Base-by-base conservation (phyloP, 1,140 invertebrate species). In the Ceratoteleas bidentatus region DNA sequence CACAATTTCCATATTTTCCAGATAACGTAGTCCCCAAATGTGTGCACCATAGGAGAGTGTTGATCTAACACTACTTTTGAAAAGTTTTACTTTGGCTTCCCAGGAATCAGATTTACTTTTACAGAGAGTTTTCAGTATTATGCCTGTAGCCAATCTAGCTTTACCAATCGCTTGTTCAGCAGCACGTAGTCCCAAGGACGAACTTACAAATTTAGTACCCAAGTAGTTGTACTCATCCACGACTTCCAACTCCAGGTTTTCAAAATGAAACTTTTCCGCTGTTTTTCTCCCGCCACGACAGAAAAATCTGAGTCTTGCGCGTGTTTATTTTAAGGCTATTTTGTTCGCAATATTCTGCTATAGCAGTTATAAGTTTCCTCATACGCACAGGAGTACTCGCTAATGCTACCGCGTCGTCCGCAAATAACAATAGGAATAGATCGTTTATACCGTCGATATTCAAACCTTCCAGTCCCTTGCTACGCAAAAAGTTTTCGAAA, bases 61-160 rank as follows among this genome's bases (percentile, higher is more conserved):
- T 6, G 57, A 47, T 6, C 13, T 11, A 24, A 61, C 16, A 11
- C 34, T 61, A 34, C 43, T 49, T 11, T 61, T 16, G 24, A 61
- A 61, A n/a, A 61, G 58, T 10, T 34, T 49, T 10, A 13, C 2
- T 13, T 49, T 61, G 24, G 13, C 34, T 6, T 33, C 24, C 58
- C 58, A 61, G 6, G 57, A 61, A 13, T 61, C 57, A 9, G 57
- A 47, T 49, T 33, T 47, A 13, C 57, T 33, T 4, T 33, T 47
- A 13, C 0, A 47, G 8, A 47, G 10, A 4, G 38, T 61, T 61
- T 34, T 33, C 43, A 61, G 10, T 24, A 45, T 15, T 11, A 38
- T n/a, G 14, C 36, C 56, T 1, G 38, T 13, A 15, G 56, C 56
- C 13, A 11, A 36, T 3, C 56, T 32, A 11, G 38, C 56, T 43